Evolutionary conservation across 2,797 vertebrate genomes (phyloP).

Genomic region (Micromesistius poutassou): DNA sequence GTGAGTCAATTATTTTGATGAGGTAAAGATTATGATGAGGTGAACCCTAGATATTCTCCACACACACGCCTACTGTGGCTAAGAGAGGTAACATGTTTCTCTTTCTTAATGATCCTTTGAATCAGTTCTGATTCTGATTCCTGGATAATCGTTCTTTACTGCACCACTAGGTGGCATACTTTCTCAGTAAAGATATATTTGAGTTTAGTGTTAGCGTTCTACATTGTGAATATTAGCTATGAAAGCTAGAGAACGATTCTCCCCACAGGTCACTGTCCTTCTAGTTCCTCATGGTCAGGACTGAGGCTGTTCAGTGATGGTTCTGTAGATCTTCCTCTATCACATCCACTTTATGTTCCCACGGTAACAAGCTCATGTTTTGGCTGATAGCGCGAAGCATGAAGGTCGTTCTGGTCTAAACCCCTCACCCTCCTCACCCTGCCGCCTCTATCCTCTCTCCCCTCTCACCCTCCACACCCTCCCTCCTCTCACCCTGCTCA

Average conservation of each 20-base stretch:
- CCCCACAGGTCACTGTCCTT: neutral
- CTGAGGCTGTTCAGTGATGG: neutral
- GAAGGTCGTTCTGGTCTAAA: no score
- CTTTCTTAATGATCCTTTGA: no score
- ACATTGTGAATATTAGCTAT: neutral
- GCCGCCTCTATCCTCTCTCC: no score
- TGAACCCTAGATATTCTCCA: neutral
- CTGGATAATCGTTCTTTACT: neutral
- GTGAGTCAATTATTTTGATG: neutral
- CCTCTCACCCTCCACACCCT: neutral
- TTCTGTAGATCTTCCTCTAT: neutral
- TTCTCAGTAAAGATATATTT: conserved; percentile 1
- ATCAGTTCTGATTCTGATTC: neutral
- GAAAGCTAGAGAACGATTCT: neutral
- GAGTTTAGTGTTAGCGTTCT: neutral
- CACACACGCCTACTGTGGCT: neutral
- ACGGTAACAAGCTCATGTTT: no score
- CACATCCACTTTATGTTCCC: no score
- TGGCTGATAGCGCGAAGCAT: no score
- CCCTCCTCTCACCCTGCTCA: neutral
- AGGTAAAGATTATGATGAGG: neutral
- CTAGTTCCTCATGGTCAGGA: neutral
- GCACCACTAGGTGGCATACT: conserved; percentile 55
- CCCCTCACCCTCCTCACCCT: neutral
- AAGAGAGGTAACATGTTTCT: neutral